Percentiles rank a stretch among this genome's conserved stretches.
These are phyloP conservation scores for Siniperca scherzeri DNA, from an alignment of 2,797 vertebrate species.

Conservation along the genomic window DNA sequence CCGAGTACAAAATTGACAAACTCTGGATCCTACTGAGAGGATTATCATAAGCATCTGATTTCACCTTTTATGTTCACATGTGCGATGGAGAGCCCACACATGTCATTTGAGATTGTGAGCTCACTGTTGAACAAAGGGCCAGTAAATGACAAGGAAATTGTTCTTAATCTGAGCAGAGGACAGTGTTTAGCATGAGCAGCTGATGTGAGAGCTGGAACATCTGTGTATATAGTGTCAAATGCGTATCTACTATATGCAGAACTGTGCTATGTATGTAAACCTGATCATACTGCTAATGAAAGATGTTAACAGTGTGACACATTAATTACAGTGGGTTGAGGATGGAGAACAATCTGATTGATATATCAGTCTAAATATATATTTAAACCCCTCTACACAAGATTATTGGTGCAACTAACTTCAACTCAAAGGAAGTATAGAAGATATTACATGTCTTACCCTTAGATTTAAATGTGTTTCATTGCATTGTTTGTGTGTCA, in stretches of 20 bases:
- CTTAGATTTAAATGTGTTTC: not conserved
- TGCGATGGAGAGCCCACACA: not conserved
- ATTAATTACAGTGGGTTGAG: conserved; percentile 5
- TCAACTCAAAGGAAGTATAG: not conserved
- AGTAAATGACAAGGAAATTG: not conserved
- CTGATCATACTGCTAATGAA: not conserved
- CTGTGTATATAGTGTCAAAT: not conserved
- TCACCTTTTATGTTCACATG: not conserved
- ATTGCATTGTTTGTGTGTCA: not conserved
- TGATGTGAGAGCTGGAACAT: conserved; percentile 9
- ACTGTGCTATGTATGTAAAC: not conserved
- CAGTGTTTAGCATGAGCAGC: not conserved
- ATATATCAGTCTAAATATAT: conserved; percentile 23
- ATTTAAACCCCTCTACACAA: not conserved
- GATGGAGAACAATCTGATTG: conserved; percentile 12
- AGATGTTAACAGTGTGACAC: conserved; percentile 7
- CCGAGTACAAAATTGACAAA: conserved; percentile 3
- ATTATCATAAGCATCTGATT: not conserved
- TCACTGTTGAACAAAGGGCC: not conserved
- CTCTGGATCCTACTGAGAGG: not conserved
- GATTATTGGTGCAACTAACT: conserved; percentile 18
- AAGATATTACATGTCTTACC: not conserved
- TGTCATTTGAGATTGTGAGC: not conserved
- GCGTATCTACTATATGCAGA: not conserved
- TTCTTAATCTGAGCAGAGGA: not conserved